Evolutionary conservation across 2,888 invertebrate genomes (phyloP), one percentile per base, ranked within the genome.

Genomic region (Galerucella pusilla): DNA sequence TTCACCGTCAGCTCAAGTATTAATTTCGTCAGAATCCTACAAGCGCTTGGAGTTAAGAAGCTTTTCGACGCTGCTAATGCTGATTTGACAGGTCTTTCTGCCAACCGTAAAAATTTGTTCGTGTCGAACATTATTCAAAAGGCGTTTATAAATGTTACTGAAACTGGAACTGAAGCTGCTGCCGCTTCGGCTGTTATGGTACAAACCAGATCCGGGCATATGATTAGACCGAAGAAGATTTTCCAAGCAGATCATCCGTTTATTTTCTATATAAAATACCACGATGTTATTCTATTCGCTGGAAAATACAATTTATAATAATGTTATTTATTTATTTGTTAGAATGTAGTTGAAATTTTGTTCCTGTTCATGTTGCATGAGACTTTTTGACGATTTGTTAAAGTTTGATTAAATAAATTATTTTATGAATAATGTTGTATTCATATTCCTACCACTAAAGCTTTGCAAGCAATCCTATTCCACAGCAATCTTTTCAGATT

Each of bases 81-180:
- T 6, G 85, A 86, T 73, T 79, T 85, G 25, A 79, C 78, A 59
- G 85, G 85, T 65, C 80, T 86, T 6, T 76, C 77, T 6, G 73
- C 77, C 1, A 77, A 66, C 16, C 65, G 80, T 16, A 68, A 80
- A 35, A 80, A 81, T 28, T 75, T 86, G 28, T 77, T 68, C 49
- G 82, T 87, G 20, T 82, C 82, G 20, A 78, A 85, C 7, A 85
- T 86, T 6, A 71, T 87, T 35, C 86, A 86, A 72, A 86, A 86
- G 78, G 84, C 85, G 2, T 86, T 85, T 76, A 85, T 87, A 54
- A 84, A 86, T 57, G 85, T 86, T 1, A 85, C 84, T 35, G 86
- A 87, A 81, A 78, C 79, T 42, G 86, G 86, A n/a, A 86, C 85
- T 11, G 85, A 86, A 80, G 86, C 87, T 20, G 86, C 85, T 4